These are phyloP conservation scores for Euura saliciscinereae DNA, from an alignment of 1,140 invertebrate species.

Conservation along the genomic window DNA sequence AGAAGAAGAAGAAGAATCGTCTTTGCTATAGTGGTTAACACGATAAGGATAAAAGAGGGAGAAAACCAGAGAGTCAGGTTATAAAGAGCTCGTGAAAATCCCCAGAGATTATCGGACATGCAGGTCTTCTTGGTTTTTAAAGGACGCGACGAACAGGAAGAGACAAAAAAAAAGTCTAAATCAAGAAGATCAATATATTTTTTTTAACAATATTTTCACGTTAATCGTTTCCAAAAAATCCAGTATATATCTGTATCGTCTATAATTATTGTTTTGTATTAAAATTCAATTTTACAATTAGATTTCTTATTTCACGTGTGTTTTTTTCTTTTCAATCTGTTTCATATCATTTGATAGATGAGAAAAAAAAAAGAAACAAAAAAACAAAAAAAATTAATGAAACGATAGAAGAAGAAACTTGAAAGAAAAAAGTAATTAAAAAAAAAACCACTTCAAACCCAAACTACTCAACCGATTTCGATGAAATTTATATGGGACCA, in stretches of 20 bases:
- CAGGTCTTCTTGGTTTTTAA: not conserved
- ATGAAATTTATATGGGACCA: too few species aligned
- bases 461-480: too few species aligned
- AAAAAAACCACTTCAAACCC: too few species aligned
- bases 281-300: not conserved
- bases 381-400: not conserved
- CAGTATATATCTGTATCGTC: not conserved
- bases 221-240: too few species aligned
- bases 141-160: not conserved
- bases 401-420: not conserved
- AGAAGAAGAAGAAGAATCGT: too few species aligned
- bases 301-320: not conserved
- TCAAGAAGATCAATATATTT: too few species aligned
- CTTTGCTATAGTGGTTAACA: too few species aligned
- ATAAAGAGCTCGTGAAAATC: not conserved
- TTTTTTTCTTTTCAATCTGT: not conserved
- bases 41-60: too few species aligned
- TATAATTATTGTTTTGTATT: not conserved
- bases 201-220: too few species aligned
- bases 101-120: conserved; percentile 3
- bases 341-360: not conserved
- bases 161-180: too few species aligned
- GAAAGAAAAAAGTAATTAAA: not conserved
- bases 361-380: not conserved
- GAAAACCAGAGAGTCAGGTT: too few species aligned